These are phyloP conservation scores for Syritta pipiens DNA, from an alignment of 2,888 invertebrate genomes.

Conservation along the genomic window DNA sequence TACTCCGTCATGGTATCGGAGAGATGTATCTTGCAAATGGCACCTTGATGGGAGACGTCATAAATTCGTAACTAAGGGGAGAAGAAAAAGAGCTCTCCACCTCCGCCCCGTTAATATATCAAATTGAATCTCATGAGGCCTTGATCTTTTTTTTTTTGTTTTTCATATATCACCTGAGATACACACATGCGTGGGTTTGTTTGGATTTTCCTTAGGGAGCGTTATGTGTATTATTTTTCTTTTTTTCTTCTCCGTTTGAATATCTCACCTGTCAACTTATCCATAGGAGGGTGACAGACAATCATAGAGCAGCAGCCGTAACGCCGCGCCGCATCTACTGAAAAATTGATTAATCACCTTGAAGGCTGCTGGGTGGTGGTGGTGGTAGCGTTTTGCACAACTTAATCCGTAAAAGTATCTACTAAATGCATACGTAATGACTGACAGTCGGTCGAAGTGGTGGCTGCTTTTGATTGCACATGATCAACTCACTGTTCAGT, in stretches of 20 bases:
- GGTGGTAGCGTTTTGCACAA: slow-evolving; percentile 23
- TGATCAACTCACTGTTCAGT: neutral
- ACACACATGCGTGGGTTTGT: no score
- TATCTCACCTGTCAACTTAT: slow-evolving; percentile 8
- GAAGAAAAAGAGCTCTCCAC: neutral
- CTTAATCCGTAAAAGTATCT: slow-evolving; percentile 29
- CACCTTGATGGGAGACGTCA: slow-evolving; percentile 14
- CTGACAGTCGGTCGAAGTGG: neutral
- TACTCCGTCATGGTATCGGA: no score
- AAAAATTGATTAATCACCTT: slow-evolving; percentile 26
- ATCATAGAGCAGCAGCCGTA: neutral
- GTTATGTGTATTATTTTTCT: neutral
- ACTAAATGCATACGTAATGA: slow-evolving; percentile 41
- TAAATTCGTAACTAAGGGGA: neutral
- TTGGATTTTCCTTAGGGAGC: slow-evolving; percentile 4
- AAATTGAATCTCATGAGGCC: slow-evolving; percentile 5
- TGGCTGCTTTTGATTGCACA: neutral
- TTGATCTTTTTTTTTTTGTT: neutral
- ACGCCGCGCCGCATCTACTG: neutral
- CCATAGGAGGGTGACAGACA: neutral
- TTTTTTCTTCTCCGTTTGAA: neutral
- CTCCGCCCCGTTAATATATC: slow-evolving; percentile 5
- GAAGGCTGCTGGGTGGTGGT: no score
- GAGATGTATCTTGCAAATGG: slow-evolving; percentile 15
- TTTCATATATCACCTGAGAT: slow-evolving; percentile 3